Conservation (phyloP, 2,797 vertebrate species). For the Hypotaenidia okinawae region DNA sequence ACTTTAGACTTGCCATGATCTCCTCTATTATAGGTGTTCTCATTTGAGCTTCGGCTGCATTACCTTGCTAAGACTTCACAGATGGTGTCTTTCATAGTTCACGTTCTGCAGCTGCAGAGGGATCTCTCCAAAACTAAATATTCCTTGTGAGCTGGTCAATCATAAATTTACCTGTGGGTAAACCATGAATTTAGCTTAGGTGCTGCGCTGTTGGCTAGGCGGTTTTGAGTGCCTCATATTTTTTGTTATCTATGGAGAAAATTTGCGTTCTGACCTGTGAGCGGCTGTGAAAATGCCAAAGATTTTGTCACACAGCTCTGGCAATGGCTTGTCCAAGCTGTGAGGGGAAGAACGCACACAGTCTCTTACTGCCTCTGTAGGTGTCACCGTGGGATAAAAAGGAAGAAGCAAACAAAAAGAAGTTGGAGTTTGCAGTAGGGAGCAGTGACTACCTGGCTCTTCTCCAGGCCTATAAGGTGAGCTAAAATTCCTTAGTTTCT, state of each 20-base stretch:
- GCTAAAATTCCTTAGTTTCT: background rate
- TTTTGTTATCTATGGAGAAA: background rate
- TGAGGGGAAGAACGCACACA: background rate
- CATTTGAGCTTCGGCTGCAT: background rate
- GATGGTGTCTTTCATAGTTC: background rate
- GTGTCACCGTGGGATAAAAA: conserved; percentile 97
- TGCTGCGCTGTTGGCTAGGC: background rate
- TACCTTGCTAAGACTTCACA: background rate
- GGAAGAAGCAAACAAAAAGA: conserved; percentile 94
- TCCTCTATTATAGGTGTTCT: background rate
- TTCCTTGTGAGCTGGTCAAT: background rate
- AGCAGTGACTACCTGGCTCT: conserved; percentile 95
- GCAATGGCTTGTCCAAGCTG: background rate
- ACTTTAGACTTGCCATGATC: background rate
- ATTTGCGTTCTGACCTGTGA: background rate
- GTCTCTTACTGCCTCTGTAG: conserved; percentile 69
- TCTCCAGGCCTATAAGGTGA: conserved; percentile 93
- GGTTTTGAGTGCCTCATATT: background rate
- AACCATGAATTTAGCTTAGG: background rate
- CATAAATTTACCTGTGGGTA: background rate
- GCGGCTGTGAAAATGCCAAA: background rate
- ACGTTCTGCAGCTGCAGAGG: background rate
- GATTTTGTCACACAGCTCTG: background rate
- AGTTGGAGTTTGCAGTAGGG: conserved; percentile 89
- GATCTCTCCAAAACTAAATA: background rate